Evolutionary conservation across 2,797 vertebrate genomes (phyloP).

Genomic region (Etheostoma perlongum): DNA sequence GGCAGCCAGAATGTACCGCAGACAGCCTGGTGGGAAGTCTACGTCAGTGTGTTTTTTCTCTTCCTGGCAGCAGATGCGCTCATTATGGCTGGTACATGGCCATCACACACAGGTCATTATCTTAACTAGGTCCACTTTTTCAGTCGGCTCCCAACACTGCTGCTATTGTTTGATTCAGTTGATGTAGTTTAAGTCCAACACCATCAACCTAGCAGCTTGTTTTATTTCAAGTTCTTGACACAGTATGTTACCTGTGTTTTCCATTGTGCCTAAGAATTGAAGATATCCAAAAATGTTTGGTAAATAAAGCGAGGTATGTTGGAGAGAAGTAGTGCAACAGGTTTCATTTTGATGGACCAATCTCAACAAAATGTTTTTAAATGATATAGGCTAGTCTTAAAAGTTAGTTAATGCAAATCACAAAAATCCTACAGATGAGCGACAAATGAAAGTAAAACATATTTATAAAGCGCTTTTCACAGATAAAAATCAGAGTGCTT

Average conservation of each 20-base stretch:
- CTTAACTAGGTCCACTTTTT: background rate
- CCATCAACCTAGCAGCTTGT: background rate
- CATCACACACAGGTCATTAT: background rate
- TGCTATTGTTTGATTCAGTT: background rate
- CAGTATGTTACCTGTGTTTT: background rate
- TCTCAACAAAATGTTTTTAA: background rate
- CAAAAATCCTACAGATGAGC: background rate
- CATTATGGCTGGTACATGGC: background rate
- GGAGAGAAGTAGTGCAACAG: background rate
- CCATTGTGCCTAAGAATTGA: background rate
- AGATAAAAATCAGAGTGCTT: too few species aligned
- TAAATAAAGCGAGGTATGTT: background rate
- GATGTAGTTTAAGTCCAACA: background rate
- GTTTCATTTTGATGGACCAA: background rate
- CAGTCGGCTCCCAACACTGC: background rate
- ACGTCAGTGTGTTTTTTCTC: too few species aligned
- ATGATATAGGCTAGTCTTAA: background rate
- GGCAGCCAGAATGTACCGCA: too few species aligned
- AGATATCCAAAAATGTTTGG: background rate
- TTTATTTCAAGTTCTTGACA: background rate
- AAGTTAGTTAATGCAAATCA: background rate
- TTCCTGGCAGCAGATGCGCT: background rate
- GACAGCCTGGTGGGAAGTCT: too few species aligned
- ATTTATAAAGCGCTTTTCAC: too few species aligned
- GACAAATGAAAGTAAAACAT: background rate